These are phyloP conservation scores for Cisticola juncidis DNA, from an alignment of 2,113 vertebrate species.

Conservation along the genomic window DNA sequence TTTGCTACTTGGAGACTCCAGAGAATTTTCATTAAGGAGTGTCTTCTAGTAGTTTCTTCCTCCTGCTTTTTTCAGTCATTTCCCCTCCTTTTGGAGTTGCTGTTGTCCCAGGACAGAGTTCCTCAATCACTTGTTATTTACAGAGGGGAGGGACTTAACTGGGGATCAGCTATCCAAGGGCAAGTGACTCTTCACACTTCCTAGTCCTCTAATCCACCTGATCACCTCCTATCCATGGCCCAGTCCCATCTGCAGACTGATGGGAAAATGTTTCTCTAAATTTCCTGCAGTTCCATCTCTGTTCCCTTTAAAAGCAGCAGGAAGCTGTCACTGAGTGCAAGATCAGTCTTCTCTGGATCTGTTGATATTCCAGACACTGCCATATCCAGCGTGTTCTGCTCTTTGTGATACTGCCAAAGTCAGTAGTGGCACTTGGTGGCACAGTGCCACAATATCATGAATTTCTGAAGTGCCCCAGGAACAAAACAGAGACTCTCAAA, in stretches of 20 bases:
- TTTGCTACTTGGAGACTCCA: background rate
- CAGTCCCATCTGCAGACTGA: background rate
- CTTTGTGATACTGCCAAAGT: background rate
- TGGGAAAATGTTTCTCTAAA: background rate
- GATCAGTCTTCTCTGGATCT: background rate
- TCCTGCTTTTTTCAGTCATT: background rate
- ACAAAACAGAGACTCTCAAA: background rate
- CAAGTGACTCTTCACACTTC: background rate
- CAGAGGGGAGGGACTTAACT: background rate
- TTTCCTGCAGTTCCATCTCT: background rate
- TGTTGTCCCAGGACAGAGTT: background rate
- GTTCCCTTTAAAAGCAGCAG: background rate
- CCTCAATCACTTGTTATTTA: background rate
- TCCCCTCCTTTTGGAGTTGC: background rate
- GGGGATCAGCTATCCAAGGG: background rate
- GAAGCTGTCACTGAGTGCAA: background rate
- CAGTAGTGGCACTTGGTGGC: background rate
- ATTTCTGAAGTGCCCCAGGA: background rate
- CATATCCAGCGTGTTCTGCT: background rate
- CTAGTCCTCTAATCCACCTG: background rate
- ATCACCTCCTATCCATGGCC: background rate
- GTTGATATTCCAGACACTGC: background rate
- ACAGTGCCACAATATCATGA: background rate
- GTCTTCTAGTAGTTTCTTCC: background rate
- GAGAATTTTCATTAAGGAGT: background rate